Percentiles rank a stretch among this genome's conserved stretches.
phyloP scores from a whole-genome alignment of 2,888 invertebrate species.

The Galeruca laticollis region DNA sequence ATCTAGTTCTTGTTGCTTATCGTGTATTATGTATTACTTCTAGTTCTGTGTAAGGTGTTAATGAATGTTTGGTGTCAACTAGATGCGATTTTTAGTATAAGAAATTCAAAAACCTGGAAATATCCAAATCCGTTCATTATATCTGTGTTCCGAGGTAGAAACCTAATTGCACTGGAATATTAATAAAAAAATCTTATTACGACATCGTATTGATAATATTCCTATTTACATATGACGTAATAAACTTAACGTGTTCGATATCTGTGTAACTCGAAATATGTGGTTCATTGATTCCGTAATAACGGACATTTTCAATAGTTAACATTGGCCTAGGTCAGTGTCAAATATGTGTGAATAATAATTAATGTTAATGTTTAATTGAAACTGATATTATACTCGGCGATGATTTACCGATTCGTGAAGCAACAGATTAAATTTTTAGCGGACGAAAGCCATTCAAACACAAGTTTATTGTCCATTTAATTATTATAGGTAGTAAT shows the following conservation, averaged over 20 bases:
- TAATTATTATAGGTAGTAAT: background rate
- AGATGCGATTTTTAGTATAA: too few relatives aligned
- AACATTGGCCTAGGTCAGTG: constrained; percentile 59
- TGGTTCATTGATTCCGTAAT: constrained; percentile 30
- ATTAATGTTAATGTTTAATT: constrained; percentile 59
- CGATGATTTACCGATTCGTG: constrained; percentile 60
- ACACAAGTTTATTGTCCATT: constrained; percentile 27
- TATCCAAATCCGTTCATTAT: too few relatives aligned
- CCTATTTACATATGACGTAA: too few relatives aligned
- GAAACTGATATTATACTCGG: constrained; percentile 62
- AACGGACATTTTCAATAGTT: constrained; percentile 36
- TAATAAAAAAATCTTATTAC: too few relatives aligned
- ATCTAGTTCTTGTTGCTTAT: too few relatives aligned
- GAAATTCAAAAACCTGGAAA: too few relatives aligned
- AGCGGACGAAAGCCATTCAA: constrained; percentile 39
- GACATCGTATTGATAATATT: too few relatives aligned
- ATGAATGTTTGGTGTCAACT: too few relatives aligned
- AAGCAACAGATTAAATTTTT: constrained; percentile 53
- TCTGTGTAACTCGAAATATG: constrained; percentile 20
- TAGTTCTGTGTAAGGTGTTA: too few relatives aligned
- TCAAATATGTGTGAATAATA: constrained; percentile 64
- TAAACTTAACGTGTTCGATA: background rate
- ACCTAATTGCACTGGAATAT: too few relatives aligned
- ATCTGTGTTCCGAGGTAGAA: too few relatives aligned
- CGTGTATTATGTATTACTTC: too few relatives aligned